Conservation (phyloP, 1,140 invertebrate genomes). For the Bombus pyrosoma region DNA sequence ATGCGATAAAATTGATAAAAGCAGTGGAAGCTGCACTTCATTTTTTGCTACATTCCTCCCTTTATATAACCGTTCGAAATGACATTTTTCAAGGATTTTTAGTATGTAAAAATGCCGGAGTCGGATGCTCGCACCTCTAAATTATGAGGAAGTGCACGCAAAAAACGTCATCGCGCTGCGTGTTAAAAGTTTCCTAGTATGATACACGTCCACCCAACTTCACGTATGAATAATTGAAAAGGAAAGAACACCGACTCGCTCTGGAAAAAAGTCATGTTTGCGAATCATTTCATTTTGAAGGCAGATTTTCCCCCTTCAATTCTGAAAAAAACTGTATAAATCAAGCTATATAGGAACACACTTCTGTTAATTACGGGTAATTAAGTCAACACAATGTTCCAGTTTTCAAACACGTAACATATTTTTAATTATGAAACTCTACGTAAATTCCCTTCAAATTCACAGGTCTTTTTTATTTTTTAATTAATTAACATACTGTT, state of each 20-base stretch:
- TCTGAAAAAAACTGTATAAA: background rate
- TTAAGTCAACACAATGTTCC: background rate
- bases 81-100: constrained; percentile 19
- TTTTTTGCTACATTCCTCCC: background rate
- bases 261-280: constrained; percentile 4
- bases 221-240: constrained; percentile 47
- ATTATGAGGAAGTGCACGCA: constrained; percentile 32
- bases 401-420: background rate
- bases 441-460: background rate
- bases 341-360: background rate
- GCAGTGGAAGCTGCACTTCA: background rate
- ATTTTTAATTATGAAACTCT: background rate
- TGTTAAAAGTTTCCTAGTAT: constrained; percentile 32
- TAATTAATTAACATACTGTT: background rate
- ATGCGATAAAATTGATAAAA: background rate
- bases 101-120: constrained; percentile 24
- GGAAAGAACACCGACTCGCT: constrained; percentile 12
- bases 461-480: background rate
- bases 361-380: background rate
- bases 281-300: background rate
- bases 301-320: too few relatives aligned
- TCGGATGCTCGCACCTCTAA: constrained; percentile 10
- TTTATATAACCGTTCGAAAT: background rate
- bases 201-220: constrained; percentile 28
- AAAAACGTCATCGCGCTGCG: background rate